Evolutionary conservation across 2,797 vertebrate species (phyloP), one percentile per base, ranked within the genome.

Genomic region (Chelon labrosus): DNA sequence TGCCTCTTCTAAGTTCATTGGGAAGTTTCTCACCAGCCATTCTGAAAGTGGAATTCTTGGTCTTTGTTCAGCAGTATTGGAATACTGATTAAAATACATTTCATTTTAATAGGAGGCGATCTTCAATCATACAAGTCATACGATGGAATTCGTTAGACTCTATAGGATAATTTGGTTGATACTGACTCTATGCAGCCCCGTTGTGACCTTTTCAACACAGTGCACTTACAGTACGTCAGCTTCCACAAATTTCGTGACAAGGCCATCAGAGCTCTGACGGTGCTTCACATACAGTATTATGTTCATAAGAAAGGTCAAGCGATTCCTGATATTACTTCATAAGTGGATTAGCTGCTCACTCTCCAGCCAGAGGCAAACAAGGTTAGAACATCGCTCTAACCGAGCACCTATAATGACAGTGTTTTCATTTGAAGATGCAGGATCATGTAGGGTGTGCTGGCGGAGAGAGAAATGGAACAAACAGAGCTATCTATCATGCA

Each of bases 341-440:
- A 88, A 86, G 75, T 87, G 61, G 71, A 85, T 85, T 85, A 78
- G 67, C 70, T 73, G 83, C 82, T 87, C 85, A 58, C 80, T 80
- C 60, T 82, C 64, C 67, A 71, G 75, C 49, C 69, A 63, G 70
- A 80, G 82, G 64, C 70, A 64, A 59, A 66, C 76, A 89, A 93
- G 93, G 91, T 92, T 89, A 90, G 88, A 88, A 64, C 75, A 80
- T 90, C 84, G 70, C 83, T 90, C 80, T 17, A 85, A 82, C 65
- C 72, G 50, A 68, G 67, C 85, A 76, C 90, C 76, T 80, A 51
- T 87, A 85, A 90, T 82, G 70, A 59, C 64, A 70, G 57, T 76
- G 70, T 88, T 89, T 87, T 84, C 84, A 88, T 88, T 79, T 62
- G 71, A 57, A 75, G 66, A 78, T 67, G 82, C 66, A 56, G 73